Evolutionary conservation across 2,888 invertebrate species (phyloP).

Genomic region (Macrosiphum euphorbiae): DNA sequence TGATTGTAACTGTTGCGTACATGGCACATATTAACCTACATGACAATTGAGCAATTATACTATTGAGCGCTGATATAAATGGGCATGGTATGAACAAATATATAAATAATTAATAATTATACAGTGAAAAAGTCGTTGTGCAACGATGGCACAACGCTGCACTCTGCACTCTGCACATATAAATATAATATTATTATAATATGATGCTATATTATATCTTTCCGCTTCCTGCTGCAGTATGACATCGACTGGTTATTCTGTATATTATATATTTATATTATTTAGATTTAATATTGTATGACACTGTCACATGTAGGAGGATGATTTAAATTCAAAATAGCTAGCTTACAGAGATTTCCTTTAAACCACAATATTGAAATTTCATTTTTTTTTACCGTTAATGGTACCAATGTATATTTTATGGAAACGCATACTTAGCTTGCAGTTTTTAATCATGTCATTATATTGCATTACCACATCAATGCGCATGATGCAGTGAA

Average conservation of each 20-base stretch:
- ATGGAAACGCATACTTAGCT: not conserved
- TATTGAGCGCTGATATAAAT: not conserved
- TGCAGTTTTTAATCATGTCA: not conserved
- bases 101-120: not conserved
- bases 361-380: not conserved
- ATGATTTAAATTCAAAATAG: not conserved
- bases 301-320: not conserved
- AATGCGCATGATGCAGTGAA: not conserved
- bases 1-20: not conserved
- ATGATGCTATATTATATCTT: not conserved
- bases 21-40: not conserved
- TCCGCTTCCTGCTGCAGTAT: not conserved
- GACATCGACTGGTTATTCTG: not conserved
- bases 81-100: not conserved
- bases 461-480: not conserved
- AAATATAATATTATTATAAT: constrained; percentile 5
- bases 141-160: not conserved
- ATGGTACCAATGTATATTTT: not conserved
- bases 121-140: not conserved
- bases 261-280: not conserved
- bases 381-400: not conserved
- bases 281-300: not conserved
- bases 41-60: not conserved
- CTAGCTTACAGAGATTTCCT: not conserved
- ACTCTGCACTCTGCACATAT: not conserved